phyloP scores from a whole-genome alignment of 2,888 invertebrate species.

The Nemotelus pantherinus region DNA sequence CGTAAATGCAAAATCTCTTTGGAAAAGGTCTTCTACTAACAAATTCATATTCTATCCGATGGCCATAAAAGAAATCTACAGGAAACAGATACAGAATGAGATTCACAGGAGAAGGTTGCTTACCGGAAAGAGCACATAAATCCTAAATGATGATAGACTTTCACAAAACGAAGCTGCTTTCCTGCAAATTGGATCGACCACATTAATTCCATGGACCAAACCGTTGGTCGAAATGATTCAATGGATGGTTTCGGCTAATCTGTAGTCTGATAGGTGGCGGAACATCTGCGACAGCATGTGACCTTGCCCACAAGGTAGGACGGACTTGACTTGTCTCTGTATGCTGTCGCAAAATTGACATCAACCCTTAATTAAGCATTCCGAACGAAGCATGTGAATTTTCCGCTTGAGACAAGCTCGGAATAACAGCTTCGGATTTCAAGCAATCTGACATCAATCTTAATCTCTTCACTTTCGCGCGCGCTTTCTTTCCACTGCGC shows the following conservation, averaged over 20 bases:
- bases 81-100: neutral
- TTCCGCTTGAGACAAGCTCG: neutral
- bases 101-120: neutral
- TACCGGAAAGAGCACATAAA: neutral
- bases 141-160: neutral
- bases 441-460: neutral
- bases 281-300: neutral
- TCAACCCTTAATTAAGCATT: slow-evolving; percentile 18
- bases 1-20: too few relatives aligned
- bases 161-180: neutral
- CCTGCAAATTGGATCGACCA: neutral
- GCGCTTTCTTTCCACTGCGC: too few relatives aligned
- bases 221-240: slow-evolving; percentile 3
- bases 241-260: neutral
- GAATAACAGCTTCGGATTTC: neutral
- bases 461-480: too few relatives aligned
- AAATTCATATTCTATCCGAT: neutral
- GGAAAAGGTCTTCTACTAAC: neutral
- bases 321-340: neutral
- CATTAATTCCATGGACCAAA: neutral
- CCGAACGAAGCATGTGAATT: neutral
- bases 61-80: neutral
- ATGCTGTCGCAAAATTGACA: neutral
- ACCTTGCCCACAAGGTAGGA: neutral
- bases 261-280: neutral